A percentile compares a stretch with the other conserved stretches of the same genome.
Conservation (phyloP, 2,113 vertebrate species). For the Seriola rivoliana region DNA sequence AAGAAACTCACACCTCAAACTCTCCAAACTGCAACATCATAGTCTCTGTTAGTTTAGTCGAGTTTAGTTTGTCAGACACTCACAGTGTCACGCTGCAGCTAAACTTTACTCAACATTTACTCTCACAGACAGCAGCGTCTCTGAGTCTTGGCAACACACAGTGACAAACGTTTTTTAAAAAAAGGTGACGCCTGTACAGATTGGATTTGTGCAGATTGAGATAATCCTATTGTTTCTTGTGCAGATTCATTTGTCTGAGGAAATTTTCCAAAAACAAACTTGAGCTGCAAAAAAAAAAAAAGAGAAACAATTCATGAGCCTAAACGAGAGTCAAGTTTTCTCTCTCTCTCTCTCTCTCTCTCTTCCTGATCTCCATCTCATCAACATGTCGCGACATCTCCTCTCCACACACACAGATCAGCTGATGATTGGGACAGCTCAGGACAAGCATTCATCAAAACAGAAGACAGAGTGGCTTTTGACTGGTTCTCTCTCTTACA, state of each 20-base stretch:
- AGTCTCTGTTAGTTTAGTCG: neutral
- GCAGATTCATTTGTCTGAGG: neutral
- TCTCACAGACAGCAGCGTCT: too few relatives aligned
- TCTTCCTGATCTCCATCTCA: conserved; percentile 60
- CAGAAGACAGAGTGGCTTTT: conserved; percentile 68
- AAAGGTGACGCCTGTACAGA: neutral
- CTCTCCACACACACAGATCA: conserved; percentile 47
- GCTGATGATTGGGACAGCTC: conserved; percentile 51
- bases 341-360: neutral
- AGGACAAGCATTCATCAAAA: conserved; percentile 54
- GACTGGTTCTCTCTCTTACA: conserved; percentile 39
- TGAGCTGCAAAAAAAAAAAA: neutral
- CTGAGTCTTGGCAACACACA: neutral
- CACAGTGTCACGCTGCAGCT: too few relatives aligned
- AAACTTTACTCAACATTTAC: neutral
- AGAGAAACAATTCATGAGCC: neutral
- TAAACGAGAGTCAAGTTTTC: neutral
- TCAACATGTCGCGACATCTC: conserved; percentile 75
- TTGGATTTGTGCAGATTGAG: conserved; percentile 17
- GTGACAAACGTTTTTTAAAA: neutral
- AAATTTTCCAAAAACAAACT: neutral
- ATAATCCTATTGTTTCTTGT: conserved; percentile 14
- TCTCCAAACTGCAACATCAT: neutral
- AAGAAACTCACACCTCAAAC: neutral
- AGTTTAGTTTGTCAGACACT: neutral